Evolutionary conservation across 2,888 invertebrate genomes (phyloP), one percentile per base, ranked within the genome.

Genomic region (Drosophila nr. medialis): DNA sequence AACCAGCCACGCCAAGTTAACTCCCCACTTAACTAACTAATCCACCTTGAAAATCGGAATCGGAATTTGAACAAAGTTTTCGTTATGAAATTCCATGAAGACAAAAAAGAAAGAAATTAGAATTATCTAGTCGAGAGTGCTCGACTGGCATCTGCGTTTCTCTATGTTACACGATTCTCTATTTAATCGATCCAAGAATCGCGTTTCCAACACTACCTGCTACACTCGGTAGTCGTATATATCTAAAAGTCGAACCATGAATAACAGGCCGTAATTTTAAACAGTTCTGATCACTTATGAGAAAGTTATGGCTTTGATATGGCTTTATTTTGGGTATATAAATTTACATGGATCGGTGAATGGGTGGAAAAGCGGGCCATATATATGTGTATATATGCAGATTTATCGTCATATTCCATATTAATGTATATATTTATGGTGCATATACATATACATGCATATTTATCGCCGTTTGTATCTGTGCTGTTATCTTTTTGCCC

Each of bases 401-500:
- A 34, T 34, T 5, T 5, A 40, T 5, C 32, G 32, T 11, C 32
- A 6, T 15, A 34, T 45, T 21, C 38, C 32, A 34, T 15, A 34
- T 45, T 11, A 0, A 45, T 45, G 24, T 29, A 13, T 30, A 13
- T 38, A 29, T 50, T n/a, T 48, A 38, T 42, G 18, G 27, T 50
- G 7, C 30, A 38, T 11, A 29, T 29, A 51, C n/a, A 6, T 29
- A 30, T n/a, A 21, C n/a, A n/a, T 32, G 11, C 8, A 32, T 56
- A 51, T 32, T 24, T 55, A 65, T 65, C 21, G 38, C 15, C 42
- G 45, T 42, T 40, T 60, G 34, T 27, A 24, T 50, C 29, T 32
- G 13, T 40, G 13, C 21, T 36, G 21, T 60, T 74, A 70, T 76
- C 55, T 1, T 11, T 29, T 21, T 36, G 15, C 24, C 24, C 15